Percentiles rank a stretch among this genome's conserved stretches.
phyloP scores from a whole-genome alignment of 2,797 vertebrate species.

The Platyrinchus mystaceus region DNA sequence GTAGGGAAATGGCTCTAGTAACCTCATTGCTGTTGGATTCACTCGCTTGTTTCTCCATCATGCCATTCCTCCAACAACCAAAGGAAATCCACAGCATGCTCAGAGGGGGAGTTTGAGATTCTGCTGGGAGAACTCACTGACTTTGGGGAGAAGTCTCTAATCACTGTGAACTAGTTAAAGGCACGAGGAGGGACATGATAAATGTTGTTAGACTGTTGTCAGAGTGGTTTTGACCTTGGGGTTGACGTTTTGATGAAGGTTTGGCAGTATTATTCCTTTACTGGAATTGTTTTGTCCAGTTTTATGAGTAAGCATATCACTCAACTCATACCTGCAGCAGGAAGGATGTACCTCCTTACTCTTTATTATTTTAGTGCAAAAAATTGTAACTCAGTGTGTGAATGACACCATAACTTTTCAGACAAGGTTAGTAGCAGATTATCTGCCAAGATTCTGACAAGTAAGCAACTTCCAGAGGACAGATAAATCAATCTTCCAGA shows the following conservation, averaged over 20 bases:
- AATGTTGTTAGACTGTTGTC: background rate
- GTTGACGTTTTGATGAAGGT: background rate
- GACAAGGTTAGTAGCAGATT: conserved; percentile 27
- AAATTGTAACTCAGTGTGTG: background rate
- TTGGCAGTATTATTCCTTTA: background rate
- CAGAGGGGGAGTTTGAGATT: background rate
- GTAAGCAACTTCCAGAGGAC: conserved; percentile 17
- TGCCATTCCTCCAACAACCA: background rate
- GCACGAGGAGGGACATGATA: background rate
- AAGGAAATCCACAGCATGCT: background rate
- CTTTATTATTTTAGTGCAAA: background rate
- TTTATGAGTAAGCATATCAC: background rate
- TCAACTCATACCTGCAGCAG: background rate
- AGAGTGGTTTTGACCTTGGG: background rate
- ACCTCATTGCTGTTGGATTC: background rate
- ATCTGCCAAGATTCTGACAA: conserved; percentile 26
- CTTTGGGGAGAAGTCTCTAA: background rate
- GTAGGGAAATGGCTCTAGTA: background rate
- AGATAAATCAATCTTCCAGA: conserved; percentile 24
- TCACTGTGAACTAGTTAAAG: background rate
- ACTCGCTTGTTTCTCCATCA: background rate
- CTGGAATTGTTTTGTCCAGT: background rate
- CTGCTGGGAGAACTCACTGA: background rate
- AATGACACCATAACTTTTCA: conserved; percentile 1
- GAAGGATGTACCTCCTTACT: background rate